Conservation (phyloP, 2,888 invertebrate genomes). For the Cantharis flavilabris region DNA sequence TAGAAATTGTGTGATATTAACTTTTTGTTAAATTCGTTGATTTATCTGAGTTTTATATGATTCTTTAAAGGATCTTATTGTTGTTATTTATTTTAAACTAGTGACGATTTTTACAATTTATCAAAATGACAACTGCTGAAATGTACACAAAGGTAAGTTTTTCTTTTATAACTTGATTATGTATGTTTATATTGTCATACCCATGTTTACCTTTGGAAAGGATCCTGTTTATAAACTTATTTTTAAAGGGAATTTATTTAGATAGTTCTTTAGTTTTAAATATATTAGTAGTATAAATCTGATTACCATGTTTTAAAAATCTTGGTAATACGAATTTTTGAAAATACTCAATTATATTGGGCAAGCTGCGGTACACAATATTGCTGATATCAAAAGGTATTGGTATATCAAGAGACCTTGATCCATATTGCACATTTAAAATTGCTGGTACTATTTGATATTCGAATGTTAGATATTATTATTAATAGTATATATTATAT, state of each 20-base stretch:
- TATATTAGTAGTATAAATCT: too few relatives aligned
- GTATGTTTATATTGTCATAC: not conserved
- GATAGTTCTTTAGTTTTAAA: too few relatives aligned
- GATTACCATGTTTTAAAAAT: not conserved
- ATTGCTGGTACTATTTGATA: not conserved
- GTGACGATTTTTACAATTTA: not conserved
- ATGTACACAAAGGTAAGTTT: slow-evolving; percentile 48
- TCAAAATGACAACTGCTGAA: slow-evolving; percentile 47
- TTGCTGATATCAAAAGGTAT: not conserved
- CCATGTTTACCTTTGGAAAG: not conserved
- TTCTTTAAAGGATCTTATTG: not conserved
- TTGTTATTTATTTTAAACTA: not conserved
- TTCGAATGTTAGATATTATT: too few relatives aligned
- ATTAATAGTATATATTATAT: too few relatives aligned
- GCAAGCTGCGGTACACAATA: not conserved
- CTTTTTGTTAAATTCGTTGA: not conserved
- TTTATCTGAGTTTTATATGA: not conserved
- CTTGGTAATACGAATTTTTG: not conserved
- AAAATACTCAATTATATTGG: not conserved
- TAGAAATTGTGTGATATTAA: not conserved
- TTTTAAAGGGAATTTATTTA: not conserved
- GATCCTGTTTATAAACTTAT: not conserved
- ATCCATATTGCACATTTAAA: not conserved
- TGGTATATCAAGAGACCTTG: not conserved
- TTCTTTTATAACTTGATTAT: not conserved